phyloP scores from a whole-genome alignment of 2,797 vertebrate genomes.

The Crax fasciolata region DNA sequence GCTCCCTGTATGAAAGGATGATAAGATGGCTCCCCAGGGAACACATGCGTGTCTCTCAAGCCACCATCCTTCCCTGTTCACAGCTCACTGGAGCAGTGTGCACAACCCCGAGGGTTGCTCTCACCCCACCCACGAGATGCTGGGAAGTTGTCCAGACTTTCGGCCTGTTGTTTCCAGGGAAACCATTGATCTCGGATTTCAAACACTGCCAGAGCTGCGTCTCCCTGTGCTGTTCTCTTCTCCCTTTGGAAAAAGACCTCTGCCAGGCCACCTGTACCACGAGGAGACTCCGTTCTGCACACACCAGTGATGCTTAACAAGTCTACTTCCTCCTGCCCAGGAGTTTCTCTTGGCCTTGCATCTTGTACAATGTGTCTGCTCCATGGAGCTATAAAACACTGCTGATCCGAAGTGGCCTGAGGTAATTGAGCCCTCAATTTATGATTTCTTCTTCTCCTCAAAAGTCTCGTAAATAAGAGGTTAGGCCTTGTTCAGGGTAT shows the following conservation, averaged over 20 bases:
- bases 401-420: neutral
- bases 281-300: neutral
- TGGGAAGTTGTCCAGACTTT: slow-evolving; percentile 45
- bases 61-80: neutral
- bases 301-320: neutral
- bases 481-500: neutral
- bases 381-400: neutral
- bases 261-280: accelerated
- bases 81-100: slow-evolving; percentile 41
- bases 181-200: slow-evolving; percentile 65
- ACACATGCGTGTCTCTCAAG: neutral
- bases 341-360: neutral
- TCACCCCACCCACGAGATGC: neutral
- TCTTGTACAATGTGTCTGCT: accelerated
- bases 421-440: neutral
- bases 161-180: slow-evolving; percentile 48
- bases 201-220: neutral
- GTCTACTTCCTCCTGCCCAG: neutral
- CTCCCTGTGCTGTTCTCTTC: neutral
- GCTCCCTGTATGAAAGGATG: neutral
- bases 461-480: neutral
- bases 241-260: neutral
- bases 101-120: neutral
- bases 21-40: slow-evolving; percentile 20
- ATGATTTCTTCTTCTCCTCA: neutral